Base-by-base conservation (phyloP, 2,797 vertebrate genomes). In the Pseudochirops corinnae region DNA sequence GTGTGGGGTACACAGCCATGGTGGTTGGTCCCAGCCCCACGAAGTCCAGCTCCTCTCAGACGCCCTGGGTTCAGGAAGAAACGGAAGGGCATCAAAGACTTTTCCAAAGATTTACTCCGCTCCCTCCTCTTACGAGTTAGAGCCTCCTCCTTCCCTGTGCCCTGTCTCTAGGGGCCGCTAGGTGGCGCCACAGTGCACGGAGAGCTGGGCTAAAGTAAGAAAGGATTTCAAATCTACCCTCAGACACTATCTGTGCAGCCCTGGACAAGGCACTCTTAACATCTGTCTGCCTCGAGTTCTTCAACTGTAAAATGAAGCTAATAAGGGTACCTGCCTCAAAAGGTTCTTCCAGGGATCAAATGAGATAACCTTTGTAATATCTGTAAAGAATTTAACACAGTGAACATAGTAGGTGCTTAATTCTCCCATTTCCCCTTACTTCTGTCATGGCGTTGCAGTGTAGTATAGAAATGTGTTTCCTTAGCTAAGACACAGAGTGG, bases 51-150 rank as follows among this genome's bases (percentile, higher is more conserved):
- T 93, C 31, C 0, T 1, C 2, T 46, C 11, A 5, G 50, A 55
- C 0, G 1, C 53, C 92, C 92, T 96, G 53, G 31, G 55, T 60
- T 92, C 6, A 95, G 3, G 92, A 58, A 96, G 56, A 90, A 92
- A 82, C 1, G 4, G 21, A 10, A 46, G 9, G 0, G 21, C 62
- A 46, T 82, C 74, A 11, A 21, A 21, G 0, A 46, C n/a, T 82
- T 82, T 82, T 3, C 74, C 2, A 46, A 21, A 82, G 21, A 82
- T 26, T 24, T 24, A 24, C 6, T 82, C 74, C 18, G 0, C 0
- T 82, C 39, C 7, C 6, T 0, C 3, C 4, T 10, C 7, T 4
- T 21, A 46, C 6, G 39, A 82, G 74, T 21, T 1, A 46, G 39
- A 46, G 33, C 0, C 14, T n/a, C 18, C 39, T 82, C 39, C 26